Percentiles rank a stretch among this genome's conserved stretches.
Evolutionary conservation across 2,113 vertebrate species (phyloP).

Genomic region (Riparia riparia): DNA sequence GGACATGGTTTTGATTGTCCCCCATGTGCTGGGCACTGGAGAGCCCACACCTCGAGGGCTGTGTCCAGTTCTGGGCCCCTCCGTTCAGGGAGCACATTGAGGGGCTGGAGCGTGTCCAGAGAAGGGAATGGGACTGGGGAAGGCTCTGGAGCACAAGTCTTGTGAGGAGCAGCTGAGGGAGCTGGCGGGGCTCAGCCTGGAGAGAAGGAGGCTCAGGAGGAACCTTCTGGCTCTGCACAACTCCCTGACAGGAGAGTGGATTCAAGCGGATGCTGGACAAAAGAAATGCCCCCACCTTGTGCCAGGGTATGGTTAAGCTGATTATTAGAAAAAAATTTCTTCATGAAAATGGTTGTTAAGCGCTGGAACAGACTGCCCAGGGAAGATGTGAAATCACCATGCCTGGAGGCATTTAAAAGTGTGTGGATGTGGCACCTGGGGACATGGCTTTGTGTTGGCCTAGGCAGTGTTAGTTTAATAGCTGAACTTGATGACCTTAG

Average conservation of each 20-base stretch:
- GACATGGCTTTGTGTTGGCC: neutral
- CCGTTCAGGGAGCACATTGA: too few relatives aligned
- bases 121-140: neutral
- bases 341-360: neutral
- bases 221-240: rapidly evolving
- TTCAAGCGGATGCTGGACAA: neutral
- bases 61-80: rapidly evolving
- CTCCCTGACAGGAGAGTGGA: neutral
- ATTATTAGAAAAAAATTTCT: neutral
- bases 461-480: neutral
- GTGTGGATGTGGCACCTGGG: neutral
- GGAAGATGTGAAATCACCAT: neutral
- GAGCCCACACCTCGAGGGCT: neutral
- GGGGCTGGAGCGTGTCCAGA: rapidly evolving
- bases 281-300: rapidly evolving
- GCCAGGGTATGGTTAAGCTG: neutral
- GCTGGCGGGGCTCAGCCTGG: neutral
- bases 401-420: neutral
- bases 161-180: neutral
- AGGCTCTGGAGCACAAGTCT: neutral
- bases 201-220: neutral
- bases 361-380: neutral
- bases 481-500: neutral
- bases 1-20: neutral
- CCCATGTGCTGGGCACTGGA: neutral